Evolutionary conservation across 2,797 vertebrate genomes (phyloP).

Genomic region (Hephaestus fuliginosus): DNA sequence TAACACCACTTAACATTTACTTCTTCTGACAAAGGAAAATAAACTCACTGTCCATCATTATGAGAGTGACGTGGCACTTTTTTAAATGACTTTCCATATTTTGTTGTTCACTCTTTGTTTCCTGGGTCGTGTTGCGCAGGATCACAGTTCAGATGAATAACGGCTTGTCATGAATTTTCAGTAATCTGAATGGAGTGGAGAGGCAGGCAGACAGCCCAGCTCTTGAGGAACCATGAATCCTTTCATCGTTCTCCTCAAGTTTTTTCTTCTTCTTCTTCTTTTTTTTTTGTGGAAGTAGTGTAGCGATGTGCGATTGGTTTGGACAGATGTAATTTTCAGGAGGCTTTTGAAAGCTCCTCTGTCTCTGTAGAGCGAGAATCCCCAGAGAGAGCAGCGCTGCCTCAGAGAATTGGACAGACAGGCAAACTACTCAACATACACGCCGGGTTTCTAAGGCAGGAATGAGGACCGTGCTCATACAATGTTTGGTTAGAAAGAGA

Average conservation of each 20-base stretch:
- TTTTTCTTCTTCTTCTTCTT: neutral
- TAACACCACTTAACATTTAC: neutral
- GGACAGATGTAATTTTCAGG: slow-evolving; percentile 62
- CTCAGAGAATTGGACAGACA: slow-evolving; percentile 50
- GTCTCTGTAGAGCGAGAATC: slow-evolving; percentile 40
- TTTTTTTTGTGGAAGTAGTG: slow-evolving; percentile 16
- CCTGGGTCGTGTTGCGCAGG: neutral
- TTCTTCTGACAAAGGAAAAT: neutral
- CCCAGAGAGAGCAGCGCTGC: slow-evolving; percentile 43
- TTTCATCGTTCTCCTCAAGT: slow-evolving; percentile 31
- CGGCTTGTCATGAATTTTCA: slow-evolving; percentile 23
- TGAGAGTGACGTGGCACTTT: neutral
- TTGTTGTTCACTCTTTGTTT: slow-evolving; percentile 13
- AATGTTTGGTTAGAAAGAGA: slow-evolving; percentile 42
- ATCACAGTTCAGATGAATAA: slow-evolving; percentile 23
- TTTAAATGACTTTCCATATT: neutral
- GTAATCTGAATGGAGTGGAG: neutral
- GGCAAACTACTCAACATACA: slow-evolving; percentile 31
- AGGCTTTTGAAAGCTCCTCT: slow-evolving; percentile 52
- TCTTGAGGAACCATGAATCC: slow-evolving; percentile 5
- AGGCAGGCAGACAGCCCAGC: neutral
- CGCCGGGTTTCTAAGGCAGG: slow-evolving; percentile 26
- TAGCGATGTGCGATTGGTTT: slow-evolving; percentile 35
- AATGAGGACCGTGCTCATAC: slow-evolving; percentile 32
- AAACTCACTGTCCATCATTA: slow-evolving; percentile 5